Evolutionary conservation across 1,140 invertebrate genomes (phyloP), one percentile per base, ranked within the genome.

Genomic region (Drosophila mauritiana): DNA sequence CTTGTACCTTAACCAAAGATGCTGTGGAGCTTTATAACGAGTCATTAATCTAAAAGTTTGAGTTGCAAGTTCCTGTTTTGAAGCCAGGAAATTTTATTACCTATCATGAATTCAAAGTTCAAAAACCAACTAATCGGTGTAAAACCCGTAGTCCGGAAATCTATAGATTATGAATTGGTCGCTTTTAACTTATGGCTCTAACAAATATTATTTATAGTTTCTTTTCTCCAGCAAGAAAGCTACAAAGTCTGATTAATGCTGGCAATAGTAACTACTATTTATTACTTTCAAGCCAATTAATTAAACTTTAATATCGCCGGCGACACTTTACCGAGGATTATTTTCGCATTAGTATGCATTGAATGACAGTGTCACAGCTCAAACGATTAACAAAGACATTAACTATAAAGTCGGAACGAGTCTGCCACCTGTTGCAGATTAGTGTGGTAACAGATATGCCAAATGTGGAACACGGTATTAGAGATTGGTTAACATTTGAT

Each of bases 321-420:
- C 15, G 51, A 49, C 64, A 39, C 25, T 27, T 42, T 40, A 49
- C 10, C 7, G 12, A 11, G 15, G 52, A 49, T 70, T 57, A 70
- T 49, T 70, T 70, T 46, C n/a, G 25, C 42, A 70, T 70, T 69
- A 40, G 15, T 69, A 49, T 57, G 39, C 40, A 55, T 36, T 53
- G 20, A 36, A 39, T 36, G 51, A 27, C 42, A 56, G 36, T 69
- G 36, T 36, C 51, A 49, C 27, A 46, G 51, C 25, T 69, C 22
- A 13, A n/a, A 36, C 49, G 27, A 56, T 70, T 40, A 57, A 10
- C 43, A 3, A 40, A 48, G 27, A 56, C 25, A 56, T 49, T 39
- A 51, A n/a, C 36, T 36, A 48, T 40, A 34, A 27, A 25, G 12
- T 70, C 20, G 17, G 45, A 64, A 48, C 64, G 20, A 48, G 67